These are phyloP conservation scores for Leptinotarsa undecemlineata DNA, from an alignment of 1,140 invertebrate genomes.

Conservation along the genomic window DNA sequence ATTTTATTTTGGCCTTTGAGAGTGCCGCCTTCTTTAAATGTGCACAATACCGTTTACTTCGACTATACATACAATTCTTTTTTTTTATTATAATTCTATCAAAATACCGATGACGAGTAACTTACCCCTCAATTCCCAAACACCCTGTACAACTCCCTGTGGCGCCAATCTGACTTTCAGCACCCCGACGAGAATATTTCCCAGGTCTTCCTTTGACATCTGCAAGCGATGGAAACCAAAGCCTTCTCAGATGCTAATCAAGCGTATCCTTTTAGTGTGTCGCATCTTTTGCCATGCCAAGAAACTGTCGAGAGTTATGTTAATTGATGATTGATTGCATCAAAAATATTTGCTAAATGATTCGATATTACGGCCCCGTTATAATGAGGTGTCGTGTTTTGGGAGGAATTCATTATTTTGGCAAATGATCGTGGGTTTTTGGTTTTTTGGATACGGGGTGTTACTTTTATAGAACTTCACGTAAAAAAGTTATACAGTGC, in stretches of 20 bases:
- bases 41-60: too few species aligned
- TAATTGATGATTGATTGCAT: conserved; percentile 26
- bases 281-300: not conserved
- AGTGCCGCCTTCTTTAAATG: too few species aligned
- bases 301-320: conserved; percentile 21
- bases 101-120: too few species aligned
- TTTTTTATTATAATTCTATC: too few species aligned
- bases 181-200: conserved; percentile 11
- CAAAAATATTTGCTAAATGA: conserved; percentile 6
- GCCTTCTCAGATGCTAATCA: conserved; percentile 24
- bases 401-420: not conserved
- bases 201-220: conserved; percentile 14
- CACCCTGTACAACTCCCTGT: not conserved
- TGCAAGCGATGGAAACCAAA: conserved; percentile 14
- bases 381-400: conserved; percentile 4
- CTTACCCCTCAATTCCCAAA: too few species aligned
- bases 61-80: too few species aligned
- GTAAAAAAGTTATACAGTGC: too few species aligned
- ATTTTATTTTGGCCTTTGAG: too few species aligned
- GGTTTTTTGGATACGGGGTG: too few species aligned
- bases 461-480: too few species aligned
- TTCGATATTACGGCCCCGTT: not conserved
- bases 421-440: too few species aligned
- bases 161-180: conserved; percentile 5
- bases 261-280: conserved; percentile 30